A percentile compares a stretch with the other conserved stretches of the same genome.
phyloP scores from a whole-genome alignment of 2,888 invertebrate genomes.

The Onchidella celtica region DNA sequence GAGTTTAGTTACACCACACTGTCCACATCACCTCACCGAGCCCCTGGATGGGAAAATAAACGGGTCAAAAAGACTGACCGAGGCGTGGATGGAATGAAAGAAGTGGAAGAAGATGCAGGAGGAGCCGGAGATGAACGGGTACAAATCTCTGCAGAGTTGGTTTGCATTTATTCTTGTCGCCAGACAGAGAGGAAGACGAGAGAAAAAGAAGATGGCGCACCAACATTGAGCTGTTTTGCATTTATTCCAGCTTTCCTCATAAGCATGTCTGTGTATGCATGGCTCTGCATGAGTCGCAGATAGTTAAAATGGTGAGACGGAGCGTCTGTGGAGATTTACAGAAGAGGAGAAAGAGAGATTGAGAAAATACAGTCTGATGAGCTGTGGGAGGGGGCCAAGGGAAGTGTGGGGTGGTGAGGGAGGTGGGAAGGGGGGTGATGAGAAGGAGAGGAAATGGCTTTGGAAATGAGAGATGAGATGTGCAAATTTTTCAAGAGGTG shows the following conservation, averaged over 20 bases:
- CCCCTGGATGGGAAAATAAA: too few species aligned
- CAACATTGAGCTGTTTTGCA: background rate
- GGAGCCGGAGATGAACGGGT: background rate
- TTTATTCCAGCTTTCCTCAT: background rate
- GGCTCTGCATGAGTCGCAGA: background rate
- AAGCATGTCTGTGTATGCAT: background rate
- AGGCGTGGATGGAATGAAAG: background rate
- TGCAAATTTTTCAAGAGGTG: slow-evolving; percentile 26
- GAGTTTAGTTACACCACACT: too few species aligned
- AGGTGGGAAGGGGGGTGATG: background rate
- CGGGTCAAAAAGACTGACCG: too few species aligned
- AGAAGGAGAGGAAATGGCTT: slow-evolving; percentile 3
- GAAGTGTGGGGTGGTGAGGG: background rate
- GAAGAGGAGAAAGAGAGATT: too few species aligned
- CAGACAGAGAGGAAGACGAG: too few species aligned
- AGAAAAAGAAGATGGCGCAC: background rate
- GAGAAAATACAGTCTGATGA: too few species aligned
- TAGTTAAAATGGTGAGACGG: too few species aligned
- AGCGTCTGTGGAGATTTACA: too few species aligned
- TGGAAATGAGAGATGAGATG: slow-evolving; percentile 27
- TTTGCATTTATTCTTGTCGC: background rate
- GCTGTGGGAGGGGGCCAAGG: background rate
- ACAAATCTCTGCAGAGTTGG: background rate
- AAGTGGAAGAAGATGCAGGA: background rate
- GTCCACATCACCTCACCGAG: too few species aligned